Base-by-base conservation (phyloP, 2,113 vertebrate species). In the Dipodomys stephensi region DNA sequence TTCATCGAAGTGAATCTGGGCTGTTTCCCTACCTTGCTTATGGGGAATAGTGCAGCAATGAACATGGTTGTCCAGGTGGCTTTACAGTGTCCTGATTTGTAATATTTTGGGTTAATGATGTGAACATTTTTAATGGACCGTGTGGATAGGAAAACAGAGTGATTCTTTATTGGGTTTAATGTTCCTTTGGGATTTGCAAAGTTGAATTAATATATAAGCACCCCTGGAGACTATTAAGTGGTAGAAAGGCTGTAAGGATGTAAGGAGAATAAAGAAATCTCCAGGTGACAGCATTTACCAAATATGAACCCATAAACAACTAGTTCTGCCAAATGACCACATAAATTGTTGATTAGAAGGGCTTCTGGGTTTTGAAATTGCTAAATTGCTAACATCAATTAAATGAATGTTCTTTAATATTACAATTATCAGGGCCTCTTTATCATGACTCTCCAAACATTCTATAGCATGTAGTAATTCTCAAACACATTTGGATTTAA, bases 401-500 rank as follows among this genome's bases (percentile, higher is more conserved):
- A 57, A 13, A 57, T 57, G 53, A 57, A 4, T 57, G 15, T 57
- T 30, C 11, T 90, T 67, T 78, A 71, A 91, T 32, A 89, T 23
- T 9, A 35, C 8, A 64, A 53, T 92, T 72, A 64, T 84, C 67
- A 91, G 18, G 72, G 7, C 64, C 20, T 32, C 53, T 74, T 88
- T 74, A 74, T 81, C 64, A 62, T 39, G 28, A 94, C 35, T 81
- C 44, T 91, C 39, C 4, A 71, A 73, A 46, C 4, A 69, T 8
- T 81, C 2, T 46, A 19, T 46, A 83, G 83, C 69, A 86, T n/a
- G 11, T 69, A 23, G 25, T 74, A 87, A 65, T 94, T 91, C 18
- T 95, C 73, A 77, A 87, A 67, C 9, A 22, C 71, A 86, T 18
- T 86, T 89, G 27, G 8, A 76, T 44, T 83, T 77, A 81, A 91